Base-by-base conservation (phyloP, 2,797 vertebrate genomes). In the Microhierax caerulescens region DNA sequence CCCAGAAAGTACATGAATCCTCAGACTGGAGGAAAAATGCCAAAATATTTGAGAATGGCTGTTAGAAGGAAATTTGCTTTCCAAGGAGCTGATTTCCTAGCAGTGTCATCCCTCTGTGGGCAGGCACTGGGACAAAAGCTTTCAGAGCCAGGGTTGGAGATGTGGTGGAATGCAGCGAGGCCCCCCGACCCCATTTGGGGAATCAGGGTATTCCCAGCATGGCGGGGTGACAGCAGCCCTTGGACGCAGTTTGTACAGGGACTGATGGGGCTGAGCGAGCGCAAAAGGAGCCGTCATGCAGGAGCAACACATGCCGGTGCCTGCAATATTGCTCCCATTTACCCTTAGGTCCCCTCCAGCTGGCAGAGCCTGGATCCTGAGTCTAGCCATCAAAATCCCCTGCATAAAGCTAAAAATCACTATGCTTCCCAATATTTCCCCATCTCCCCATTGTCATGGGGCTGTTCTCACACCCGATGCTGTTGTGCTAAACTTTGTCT, bases 371-470 rank as follows among this genome's bases (percentile, higher is more conserved):
- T 16, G 3, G 24, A 23, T 57, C 48, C 59, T 15, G 9, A 27
- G 15, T 13, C 36, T 2, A 23, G 2, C 34, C 80, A 36, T 21
- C 56, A 59, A 61, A 76, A 84, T 13, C 45, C 34, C 27, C 12
- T 24, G 9, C 2, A 1, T 2, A 24, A 13, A 74, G 30, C 16
- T 16, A 12, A 13, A 77, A 82, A 27, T 10, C 56, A 9, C 17
- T 0, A 0, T 0, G 2, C 13, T 67, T 53, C 81, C 68, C 39
- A 17, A 1, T 7, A 9, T 28, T 76, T 54, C 63, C 83, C 3
- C 6, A 2, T 13, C 9, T 32, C 17, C 18, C n/a, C 0, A 0
- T 12, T 8, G 12, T 3, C 51, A 2, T 7, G 1, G 51, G 39
- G 54, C 69, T 68, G 23, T 30, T 77, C 69, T 32, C 19, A 8